A percentile compares a stretch with the other conserved stretches of the same genome.
Evolutionary conservation across 2,888 invertebrate genomes (phyloP).

Genomic region (Labia minor): DNA sequence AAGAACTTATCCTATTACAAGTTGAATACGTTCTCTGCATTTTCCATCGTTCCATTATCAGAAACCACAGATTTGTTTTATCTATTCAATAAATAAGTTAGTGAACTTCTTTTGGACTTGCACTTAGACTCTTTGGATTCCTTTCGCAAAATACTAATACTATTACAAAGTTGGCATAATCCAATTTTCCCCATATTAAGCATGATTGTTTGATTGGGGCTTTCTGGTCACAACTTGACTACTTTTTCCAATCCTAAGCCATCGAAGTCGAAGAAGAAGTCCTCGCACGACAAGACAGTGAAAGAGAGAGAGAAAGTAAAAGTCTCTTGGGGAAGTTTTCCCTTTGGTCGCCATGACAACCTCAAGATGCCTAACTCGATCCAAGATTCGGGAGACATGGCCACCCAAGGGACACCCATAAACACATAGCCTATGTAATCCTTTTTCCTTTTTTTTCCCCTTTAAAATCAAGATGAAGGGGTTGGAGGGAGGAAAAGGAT

Average conservation of each 20-base stretch:
- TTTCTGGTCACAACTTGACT: not conserved
- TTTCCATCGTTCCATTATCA: too few relatives aligned
- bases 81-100: too few relatives aligned
- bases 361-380: conserved; percentile 13
- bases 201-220: conserved; percentile 6
- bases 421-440: not conserved
- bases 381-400: not conserved
- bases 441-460: not conserved
- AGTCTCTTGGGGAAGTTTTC: not conserved
- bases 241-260: not conserved
- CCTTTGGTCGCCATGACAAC: not conserved
- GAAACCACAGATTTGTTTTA: too few relatives aligned
- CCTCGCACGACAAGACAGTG: too few relatives aligned
- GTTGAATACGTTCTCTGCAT: too few relatives aligned
- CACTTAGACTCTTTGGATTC: too few relatives aligned
- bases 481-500: too few relatives aligned
- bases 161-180: not conserved
- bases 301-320: too few relatives aligned
- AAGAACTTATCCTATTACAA: too few relatives aligned
- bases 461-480: not conserved
- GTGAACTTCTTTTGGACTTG: too few relatives aligned
- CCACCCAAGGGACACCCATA: not conserved
- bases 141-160: too few relatives aligned
- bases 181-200: not conserved
- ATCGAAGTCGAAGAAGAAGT: not conserved